Percentiles rank a stretch among this genome's conserved stretches.
phyloP scores from a whole-genome alignment of 2,888 invertebrate species.

The Limnephilus lunatus region DNA sequence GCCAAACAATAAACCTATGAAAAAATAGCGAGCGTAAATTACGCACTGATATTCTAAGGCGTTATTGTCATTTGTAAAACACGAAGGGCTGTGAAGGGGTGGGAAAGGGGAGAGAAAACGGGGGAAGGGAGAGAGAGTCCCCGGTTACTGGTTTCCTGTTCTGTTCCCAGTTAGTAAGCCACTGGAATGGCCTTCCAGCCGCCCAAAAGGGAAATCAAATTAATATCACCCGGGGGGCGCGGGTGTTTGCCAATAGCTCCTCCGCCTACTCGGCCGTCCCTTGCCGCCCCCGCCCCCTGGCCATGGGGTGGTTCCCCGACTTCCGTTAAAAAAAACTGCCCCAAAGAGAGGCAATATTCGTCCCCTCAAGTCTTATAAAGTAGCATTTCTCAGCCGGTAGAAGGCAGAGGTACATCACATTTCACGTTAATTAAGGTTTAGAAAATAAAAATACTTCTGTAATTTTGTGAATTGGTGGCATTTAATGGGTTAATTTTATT shows the following conservation, averaged over 20 bases:
- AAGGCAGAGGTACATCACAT: conserved; percentile 46
- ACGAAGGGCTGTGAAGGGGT: conserved; percentile 67
- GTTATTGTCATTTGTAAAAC: conserved; percentile 70
- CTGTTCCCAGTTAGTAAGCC: conserved; percentile 68
- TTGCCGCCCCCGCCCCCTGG: conserved; percentile 12
- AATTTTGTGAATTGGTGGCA: no score
- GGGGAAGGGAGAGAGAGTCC: neutral
- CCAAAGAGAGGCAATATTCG: conserved; percentile 54
- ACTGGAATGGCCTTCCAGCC: conserved; percentile 56
- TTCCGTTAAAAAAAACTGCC: conserved; percentile 56
- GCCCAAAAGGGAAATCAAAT: conserved; percentile 61
- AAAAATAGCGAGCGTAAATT: conserved; percentile 63
- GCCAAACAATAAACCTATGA: conserved; percentile 44
- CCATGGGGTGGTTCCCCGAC: neutral
- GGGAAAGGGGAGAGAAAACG: conserved; percentile 63
- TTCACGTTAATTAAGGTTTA: neutral
- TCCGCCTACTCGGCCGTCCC: conserved; percentile 45
- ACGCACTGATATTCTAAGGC: conserved; percentile 66
- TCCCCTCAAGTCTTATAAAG: conserved; percentile 57
- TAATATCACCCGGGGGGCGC: conserved; percentile 61
- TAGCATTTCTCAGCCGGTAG: conserved; percentile 45
- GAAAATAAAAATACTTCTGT: neutral
- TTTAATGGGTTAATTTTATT: no score
- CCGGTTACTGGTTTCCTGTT: neutral
- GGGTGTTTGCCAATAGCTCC: conserved; percentile 51